These are phyloP conservation scores for Microctonus hyperodae DNA, from an alignment of 2,888 invertebrate genomes.

Conservation along the genomic window DNA sequence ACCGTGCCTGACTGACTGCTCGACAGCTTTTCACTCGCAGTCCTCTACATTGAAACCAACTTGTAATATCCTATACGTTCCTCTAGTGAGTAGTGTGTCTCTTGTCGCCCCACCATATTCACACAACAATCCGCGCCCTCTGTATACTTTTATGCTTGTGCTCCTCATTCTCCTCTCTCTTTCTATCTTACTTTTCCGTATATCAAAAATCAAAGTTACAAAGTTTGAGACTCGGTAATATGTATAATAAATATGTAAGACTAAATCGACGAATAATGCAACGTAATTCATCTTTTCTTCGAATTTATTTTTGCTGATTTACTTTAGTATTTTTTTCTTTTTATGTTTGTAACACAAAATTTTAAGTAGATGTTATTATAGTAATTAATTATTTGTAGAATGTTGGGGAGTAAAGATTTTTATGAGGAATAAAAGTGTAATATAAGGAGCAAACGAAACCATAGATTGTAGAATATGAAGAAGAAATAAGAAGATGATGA, in stretches of 20 bases:
- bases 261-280: too few species aligned
- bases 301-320: too few species aligned
- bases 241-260: too few species aligned
- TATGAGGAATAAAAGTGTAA: too few species aligned
- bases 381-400: too few species aligned
- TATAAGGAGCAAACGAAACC: too few species aligned
- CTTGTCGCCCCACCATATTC: conserved; percentile 30
- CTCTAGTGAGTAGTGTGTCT: conserved; percentile 15
- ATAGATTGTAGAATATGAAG: too few species aligned
- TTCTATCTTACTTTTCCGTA: neutral
- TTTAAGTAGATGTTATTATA: too few species aligned
- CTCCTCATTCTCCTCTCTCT: neutral
- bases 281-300: too few species aligned
- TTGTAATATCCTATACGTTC: conserved; percentile 42
- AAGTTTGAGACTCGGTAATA: neutral
- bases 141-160: conserved; percentile 20
- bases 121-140: conserved; percentile 22
- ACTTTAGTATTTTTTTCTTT: neutral
- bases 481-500: neutral
- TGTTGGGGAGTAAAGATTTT: too few species aligned
- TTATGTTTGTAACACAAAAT: neutral
- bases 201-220: neutral
- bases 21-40: conserved; percentile 56
- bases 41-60: conserved; percentile 47
- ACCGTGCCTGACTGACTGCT: conserved; percentile 54